These are phyloP conservation scores for Tragelaphus strepsiceros DNA, from an alignment of 2,113 vertebrate species.

Conservation along the genomic window DNA sequence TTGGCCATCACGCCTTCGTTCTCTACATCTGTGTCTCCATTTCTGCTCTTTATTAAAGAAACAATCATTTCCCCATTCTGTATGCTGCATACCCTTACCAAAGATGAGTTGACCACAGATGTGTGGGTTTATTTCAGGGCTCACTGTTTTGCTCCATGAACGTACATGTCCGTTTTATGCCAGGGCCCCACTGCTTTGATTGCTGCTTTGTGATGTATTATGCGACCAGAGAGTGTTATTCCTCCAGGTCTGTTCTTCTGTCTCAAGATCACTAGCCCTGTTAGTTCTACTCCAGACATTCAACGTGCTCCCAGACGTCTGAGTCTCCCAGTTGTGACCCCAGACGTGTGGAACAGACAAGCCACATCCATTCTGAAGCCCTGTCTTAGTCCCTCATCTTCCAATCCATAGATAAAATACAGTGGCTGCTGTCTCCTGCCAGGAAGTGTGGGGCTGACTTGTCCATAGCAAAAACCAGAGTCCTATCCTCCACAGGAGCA, in stretches of 20 bases:
- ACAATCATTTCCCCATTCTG: neutral
- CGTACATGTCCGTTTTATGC: neutral
- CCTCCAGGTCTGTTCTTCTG: neutral
- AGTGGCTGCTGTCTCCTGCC: neutral
- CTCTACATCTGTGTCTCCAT: neutral
- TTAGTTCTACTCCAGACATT: neutral
- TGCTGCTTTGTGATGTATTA: neutral
- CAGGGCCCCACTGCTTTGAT: neutral
- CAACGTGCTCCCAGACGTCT: neutral
- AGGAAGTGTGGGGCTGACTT: neutral
- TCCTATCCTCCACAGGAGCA: neutral
- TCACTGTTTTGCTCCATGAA: neutral
- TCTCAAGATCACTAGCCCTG: too few relatives aligned
- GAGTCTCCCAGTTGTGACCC: neutral
- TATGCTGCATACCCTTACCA: neutral
- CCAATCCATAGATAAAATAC: neutral
- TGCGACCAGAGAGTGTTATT: neutral
- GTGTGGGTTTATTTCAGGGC: too few relatives aligned
- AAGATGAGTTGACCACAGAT: neutral
- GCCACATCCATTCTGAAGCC: neutral
- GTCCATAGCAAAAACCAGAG: neutral
- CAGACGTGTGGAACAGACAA: neutral
- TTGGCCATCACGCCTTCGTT: neutral
- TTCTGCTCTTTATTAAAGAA: neutral
- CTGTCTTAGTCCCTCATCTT: neutral